Base-by-base conservation (phyloP, 35 echinoderm and acorn worm species). In the Heliocidaris tuberculata region DNA sequence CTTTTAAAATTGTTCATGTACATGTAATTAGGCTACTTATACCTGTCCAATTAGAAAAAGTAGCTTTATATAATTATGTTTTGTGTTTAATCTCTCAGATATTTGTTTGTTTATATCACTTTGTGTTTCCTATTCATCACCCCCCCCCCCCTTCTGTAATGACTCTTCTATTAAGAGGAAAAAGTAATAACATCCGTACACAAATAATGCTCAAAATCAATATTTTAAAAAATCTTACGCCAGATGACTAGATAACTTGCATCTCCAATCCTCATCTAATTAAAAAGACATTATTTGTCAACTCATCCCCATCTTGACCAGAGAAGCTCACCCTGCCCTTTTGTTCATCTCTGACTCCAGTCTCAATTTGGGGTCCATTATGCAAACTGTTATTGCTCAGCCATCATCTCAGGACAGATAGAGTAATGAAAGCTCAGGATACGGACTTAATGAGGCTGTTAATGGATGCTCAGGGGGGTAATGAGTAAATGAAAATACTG, bases 381-480 rank as follows among this genome's bases (percentile, higher is more conserved):
- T 12, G 87, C 87, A 47, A 17, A 48, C 87, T 48, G 31, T 89
- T 89, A 89, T 89, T 89, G 32, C 87, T 47, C 13, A 24, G 87
- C 31, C 31, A 89, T 89, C 87, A 89, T 47, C 31, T 6, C 87
- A 47, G 47, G 47, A 89, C 87, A 89, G 87, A 15, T 89, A 16
- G 12, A 7, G 87, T 89, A 89, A 89, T 89, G 87, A 89, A 48
- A 48, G 47, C 87, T 30, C 29, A 47, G 87, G 31, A 48, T 89
- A 89, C 87, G 3, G 87, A 1, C 47, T 89, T 89, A 89, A 89
- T 89, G 87, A 32, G 87, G 31, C 47, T 42, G 87, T 89, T 89
- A 89, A 89, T 89, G 87, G 87, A 89, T 89, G 87, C 87, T 17
- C 65, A n/a, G 15, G 65, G 65, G 65, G 27, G 27, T 78, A 78